A percentile compares a stretch with the other conserved stretches of the same genome.
phyloP scores from a whole-genome alignment of 2,113 vertebrate species.

The Egretta garzetta region DNA sequence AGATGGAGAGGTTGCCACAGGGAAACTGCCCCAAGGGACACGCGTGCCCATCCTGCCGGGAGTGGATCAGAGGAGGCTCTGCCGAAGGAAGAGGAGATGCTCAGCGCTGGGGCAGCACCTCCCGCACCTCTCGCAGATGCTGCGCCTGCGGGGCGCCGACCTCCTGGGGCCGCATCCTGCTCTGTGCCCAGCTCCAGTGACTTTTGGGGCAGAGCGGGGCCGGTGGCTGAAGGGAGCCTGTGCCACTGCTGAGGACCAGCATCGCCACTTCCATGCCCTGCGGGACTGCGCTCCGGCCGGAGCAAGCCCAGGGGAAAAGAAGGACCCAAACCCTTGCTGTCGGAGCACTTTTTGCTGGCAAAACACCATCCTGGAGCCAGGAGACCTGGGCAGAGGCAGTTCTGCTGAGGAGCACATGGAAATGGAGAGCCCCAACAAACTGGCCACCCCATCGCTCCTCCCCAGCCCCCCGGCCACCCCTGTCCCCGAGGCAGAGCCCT shows the following conservation, averaged over 20 bases:
- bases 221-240: neutral
- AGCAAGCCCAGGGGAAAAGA: neutral
- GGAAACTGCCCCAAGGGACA: constrained; percentile 77
- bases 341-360: neutral
- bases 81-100: neutral
- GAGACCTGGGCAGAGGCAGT: neutral
- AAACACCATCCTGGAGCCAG: accelerated
- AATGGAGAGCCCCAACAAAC: neutral
- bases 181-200: neutral
- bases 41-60: neutral
- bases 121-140: neutral
- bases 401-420: neutral
- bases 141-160: neutral
- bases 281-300: accelerated
- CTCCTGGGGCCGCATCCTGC: neutral
- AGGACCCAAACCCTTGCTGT: neutral
- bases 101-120: neutral
- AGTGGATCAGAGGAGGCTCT: neutral
- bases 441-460: neutral
- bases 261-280: accelerated
- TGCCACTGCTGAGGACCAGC: neutral
- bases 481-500: neutral
- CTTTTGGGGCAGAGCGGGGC: neutral
- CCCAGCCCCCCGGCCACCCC: neutral
- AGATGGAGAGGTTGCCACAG: constrained; percentile 70